Base-by-base conservation (phyloP, 2,888 invertebrate species). In the Cephus spinipes region DNA sequence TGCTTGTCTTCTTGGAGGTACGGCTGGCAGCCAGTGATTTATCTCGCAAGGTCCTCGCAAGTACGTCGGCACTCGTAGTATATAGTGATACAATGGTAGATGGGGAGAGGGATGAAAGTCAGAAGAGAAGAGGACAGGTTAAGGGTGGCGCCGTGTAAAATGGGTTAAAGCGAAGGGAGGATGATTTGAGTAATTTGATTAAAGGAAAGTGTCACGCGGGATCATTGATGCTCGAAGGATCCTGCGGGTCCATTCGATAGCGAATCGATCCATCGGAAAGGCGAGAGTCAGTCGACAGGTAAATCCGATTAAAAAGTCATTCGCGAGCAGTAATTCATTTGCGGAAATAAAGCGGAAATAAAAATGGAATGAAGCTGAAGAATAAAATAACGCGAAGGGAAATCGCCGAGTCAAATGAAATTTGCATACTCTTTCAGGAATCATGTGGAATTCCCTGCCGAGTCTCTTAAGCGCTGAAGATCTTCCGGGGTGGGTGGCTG, bases 281-380 rank as follows among this genome's bases (percentile, higher is more conserved):
- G 69, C 31, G 3, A 69, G n/a, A 69, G 30, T 69, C 69, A 3
- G n/a, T 30, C 69, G 69, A 6, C 31, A 30, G 69, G 31, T 69
- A 69, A 69, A 69, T 69, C 69, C 11, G 69, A 69, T 69, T 15
- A 69, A 69, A 69, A 69, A 69, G 15, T 69, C 69, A 69, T 69
- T 69, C 69, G 69, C 32, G 40, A 32, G 69, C 69, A 15, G 69
- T 69, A 30, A 69, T 69, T 69, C 1, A 69, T 69, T 69, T 69
- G 69, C 69, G 32, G 73, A 73, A 12, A 35, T 35, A 35, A 35
- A 35, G 35, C 3, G 35, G 35, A 35, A 35, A 35, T 35, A 35
- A 35, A 35, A 35, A 12, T 35, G 31, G 73, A 33, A 12, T 11
- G 34, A 12, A n/a, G 32, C 23, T 12, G 31, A 69, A 69, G 12